These are phyloP conservation scores for Aldabrachelys gigantea DNA, from an alignment of 2,113 vertebrate genomes.

Conservation along the genomic window DNA sequence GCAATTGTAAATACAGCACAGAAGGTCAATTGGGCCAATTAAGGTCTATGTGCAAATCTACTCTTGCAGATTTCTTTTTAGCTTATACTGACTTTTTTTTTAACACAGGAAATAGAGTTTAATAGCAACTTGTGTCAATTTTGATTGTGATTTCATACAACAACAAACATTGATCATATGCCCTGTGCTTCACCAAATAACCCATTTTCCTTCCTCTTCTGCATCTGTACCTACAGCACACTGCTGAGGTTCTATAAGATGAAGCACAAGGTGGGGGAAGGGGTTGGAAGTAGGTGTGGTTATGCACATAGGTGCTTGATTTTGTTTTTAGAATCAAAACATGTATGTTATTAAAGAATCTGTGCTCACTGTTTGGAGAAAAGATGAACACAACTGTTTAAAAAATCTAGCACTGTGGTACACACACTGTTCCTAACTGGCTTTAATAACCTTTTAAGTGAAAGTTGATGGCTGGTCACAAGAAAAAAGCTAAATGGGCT, in stretches of 20 bases:
- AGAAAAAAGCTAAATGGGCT: background rate
- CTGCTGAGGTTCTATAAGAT: constrained; percentile 31
- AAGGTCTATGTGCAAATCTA: constrained; percentile 90
- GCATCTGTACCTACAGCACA: constrained; percentile 54
- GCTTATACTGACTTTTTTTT: constrained; percentile 78
- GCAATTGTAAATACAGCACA: constrained; percentile 92
- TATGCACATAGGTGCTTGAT: constrained; percentile 55
- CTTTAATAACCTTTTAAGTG: background rate
- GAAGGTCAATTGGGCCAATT: constrained; percentile 97
- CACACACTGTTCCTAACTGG: constrained; percentile 3
- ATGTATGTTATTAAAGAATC: constrained; percentile 35
- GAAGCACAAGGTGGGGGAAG: constrained; percentile 40
- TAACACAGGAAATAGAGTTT: constrained; percentile 88
- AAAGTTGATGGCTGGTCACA: background rate
- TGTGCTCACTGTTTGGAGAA: background rate
- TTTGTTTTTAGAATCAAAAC: constrained; percentile 64
- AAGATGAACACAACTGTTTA: constrained; percentile 59
- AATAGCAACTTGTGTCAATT: constrained; percentile 87
- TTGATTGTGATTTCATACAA: constrained; percentile 85
- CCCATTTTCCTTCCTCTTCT: constrained; percentile 64
- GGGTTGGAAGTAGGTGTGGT: constrained; percentile 59
- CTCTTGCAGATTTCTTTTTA: constrained; percentile 82
- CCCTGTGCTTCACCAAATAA: constrained; percentile 71
- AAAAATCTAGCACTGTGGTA: background rate
- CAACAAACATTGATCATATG: constrained; percentile 81